phyloP scores from a whole-genome alignment of 2,888 invertebrate genomes.

The Mesoligia furuncula region DNA sequence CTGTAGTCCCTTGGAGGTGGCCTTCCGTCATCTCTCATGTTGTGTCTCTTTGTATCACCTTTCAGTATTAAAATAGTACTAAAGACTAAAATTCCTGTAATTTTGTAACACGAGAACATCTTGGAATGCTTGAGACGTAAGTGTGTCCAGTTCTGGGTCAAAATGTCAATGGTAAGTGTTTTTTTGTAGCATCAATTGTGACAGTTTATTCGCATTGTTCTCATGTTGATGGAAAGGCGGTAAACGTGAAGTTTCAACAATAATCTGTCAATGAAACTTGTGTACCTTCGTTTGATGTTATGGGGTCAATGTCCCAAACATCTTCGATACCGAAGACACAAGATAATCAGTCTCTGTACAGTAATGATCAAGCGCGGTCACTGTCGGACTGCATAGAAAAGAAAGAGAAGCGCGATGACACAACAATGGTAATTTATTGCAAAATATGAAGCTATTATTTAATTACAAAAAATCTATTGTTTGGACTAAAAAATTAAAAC shows the following conservation, averaged over 20 bases:
- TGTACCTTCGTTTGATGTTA: slow-evolving; percentile 3
- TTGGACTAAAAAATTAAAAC: too few species aligned
- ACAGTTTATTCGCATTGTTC: slow-evolving; percentile 45
- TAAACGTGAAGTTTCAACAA: slow-evolving; percentile 27
- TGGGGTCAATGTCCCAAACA: slow-evolving; percentile 17
- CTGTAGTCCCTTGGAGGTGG: slow-evolving; percentile 71
- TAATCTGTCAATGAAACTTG: slow-evolving; percentile 13
- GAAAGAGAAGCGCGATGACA: too few species aligned
- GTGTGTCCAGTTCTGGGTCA: slow-evolving; percentile 9
- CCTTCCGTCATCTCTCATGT: slow-evolving; percentile 50
- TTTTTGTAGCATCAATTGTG: slow-evolving; percentile 11
- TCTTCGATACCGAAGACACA: background rate
- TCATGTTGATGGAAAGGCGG: slow-evolving; percentile 11
- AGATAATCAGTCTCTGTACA: background rate
- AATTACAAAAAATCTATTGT: too few species aligned
- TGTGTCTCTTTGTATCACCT: slow-evolving; percentile 62
- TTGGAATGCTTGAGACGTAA: background rate
- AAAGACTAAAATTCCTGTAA: slow-evolving; percentile 19
- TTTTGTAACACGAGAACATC: slow-evolving; percentile 29
- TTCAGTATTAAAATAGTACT: slow-evolving; percentile 50
- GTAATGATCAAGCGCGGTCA: too few species aligned
- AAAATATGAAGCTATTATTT: too few species aligned
- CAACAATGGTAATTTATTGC: too few species aligned
- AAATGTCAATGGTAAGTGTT: background rate
- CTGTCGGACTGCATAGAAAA: too few species aligned